A percentile compares a stretch with the other conserved stretches of the same genome.
These are phyloP conservation scores for Dromas ardeola DNA, from an alignment of 2,113 vertebrate species.

Conservation along the genomic window DNA sequence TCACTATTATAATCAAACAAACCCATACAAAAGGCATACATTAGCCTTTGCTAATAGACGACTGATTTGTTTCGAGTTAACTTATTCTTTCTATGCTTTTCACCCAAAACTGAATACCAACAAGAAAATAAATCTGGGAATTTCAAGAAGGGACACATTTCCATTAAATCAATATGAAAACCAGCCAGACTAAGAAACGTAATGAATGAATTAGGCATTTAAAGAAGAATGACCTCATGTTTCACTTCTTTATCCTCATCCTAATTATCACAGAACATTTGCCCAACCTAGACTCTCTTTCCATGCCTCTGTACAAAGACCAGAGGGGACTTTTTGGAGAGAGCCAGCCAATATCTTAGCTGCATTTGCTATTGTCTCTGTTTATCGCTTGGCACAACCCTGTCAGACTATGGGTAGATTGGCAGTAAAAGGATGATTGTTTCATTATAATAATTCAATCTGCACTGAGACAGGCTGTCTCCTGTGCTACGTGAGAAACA, in stretches of 20 bases:
- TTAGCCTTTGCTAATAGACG: neutral
- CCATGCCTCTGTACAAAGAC: neutral
- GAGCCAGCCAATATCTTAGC: neutral
- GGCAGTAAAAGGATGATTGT: neutral
- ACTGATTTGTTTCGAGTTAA: neutral
- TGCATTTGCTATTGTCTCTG: neutral
- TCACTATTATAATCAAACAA: neutral
- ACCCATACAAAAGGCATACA: neutral
- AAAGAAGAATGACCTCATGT: neutral
- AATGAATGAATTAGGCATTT: neutral
- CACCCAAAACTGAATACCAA: neutral
- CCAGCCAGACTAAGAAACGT: neutral
- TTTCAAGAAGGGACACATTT: neutral
- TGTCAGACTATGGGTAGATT: neutral
- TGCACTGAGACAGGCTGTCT: conserved; percentile 33
- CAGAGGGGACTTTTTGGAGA: neutral
- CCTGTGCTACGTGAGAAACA: conserved; percentile 4
- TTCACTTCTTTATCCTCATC: neutral
- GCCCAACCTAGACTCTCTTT: neutral
- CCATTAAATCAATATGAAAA: neutral
- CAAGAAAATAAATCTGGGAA: neutral
- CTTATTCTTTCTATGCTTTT: neutral
- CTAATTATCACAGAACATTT: neutral
- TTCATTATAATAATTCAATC: conserved; percentile 27
- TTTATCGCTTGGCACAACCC: conserved; percentile 17